Base-by-base conservation (phyloP, 2,797 vertebrate genomes). In the Orientallactaga sibirica region DNA sequence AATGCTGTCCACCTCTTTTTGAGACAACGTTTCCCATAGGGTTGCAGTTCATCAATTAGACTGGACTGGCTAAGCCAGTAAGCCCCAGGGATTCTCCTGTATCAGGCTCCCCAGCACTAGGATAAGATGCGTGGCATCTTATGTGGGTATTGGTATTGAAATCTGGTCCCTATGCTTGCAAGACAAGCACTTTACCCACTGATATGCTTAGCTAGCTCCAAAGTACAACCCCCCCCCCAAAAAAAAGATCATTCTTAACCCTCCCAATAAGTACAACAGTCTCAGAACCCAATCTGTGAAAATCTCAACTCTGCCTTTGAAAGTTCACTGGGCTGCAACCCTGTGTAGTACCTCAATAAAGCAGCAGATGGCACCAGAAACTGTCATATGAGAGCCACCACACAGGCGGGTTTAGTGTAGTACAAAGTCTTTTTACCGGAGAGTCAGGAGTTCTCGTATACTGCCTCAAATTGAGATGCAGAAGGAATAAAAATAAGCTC, bases 281-380 rank as follows among this genome's bases (percentile, higher is more conserved):
- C 41, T 70, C 22, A 84, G 12, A 75, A 27, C 1, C 18, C 24
- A 20, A 27, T 52, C 75, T 43, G 77, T 83, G 55, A 68, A 70
- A 93, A 92, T 74, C 25, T 75, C 37, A 41, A 37, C 14, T 22
- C 16, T 85, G 20, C 9, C 8, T 10, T 2, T 0, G 12, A 83
- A 41, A 0, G 2, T 43, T 52, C 1, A 2, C 16, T 2, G 16
- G 24, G 52, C 27, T 3, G 3, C 1, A 1, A 55, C 0, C 2
- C 41, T 43, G 3, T 67, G 27, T 71, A 76, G 91, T 76, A 62
- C 43, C 16, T 6, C 6, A 0, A 1, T 0, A 0, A 0, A 88
- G 76, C 98, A 96, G 97, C 97, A 98, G 98, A 92, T 98, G 98
- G 98, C 97, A 93, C 93, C 96, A 97, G 96, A 84, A 93, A 52